These are phyloP conservation scores for Agrotis segetum DNA, from an alignment of 2,888 invertebrate species.

Conservation along the genomic window DNA sequence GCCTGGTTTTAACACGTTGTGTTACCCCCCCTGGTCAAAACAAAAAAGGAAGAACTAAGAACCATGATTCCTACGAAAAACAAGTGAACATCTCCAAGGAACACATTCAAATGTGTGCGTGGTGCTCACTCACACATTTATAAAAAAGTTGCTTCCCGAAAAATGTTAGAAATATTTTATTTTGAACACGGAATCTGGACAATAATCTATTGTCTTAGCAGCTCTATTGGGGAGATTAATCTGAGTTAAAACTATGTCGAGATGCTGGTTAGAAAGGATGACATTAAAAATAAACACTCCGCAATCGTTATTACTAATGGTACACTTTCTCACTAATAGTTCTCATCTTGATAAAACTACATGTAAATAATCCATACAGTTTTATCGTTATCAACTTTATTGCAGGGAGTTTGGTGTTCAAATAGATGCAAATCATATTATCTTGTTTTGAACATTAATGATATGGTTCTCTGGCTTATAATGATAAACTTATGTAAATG, in stretches of 20 bases:
- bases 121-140: too few species aligned
- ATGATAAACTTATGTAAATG: not conserved
- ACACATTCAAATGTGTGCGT: too few species aligned
- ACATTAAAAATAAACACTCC: not conserved
- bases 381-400: conserved; percentile 34
- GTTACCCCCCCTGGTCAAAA: too few species aligned
- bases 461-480: conserved; percentile 18
- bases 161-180: too few species aligned
- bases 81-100: too few species aligned
- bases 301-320: conserved; percentile 1
- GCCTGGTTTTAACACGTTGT: too few species aligned
- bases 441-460: conserved; percentile 19
- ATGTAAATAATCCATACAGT: conserved; percentile 34
- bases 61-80: too few species aligned
- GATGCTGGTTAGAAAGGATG: not conserved
- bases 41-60: too few species aligned
- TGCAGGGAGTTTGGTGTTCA: conserved; percentile 12
- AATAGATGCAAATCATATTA: conserved; percentile 10
- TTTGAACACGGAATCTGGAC: too few species aligned
- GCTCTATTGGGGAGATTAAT: too few species aligned
- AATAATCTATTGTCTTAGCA: too few species aligned
- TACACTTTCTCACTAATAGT: conserved; percentile 21
- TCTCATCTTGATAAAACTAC: conserved; percentile 25
- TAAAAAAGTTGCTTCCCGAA: too few species aligned
- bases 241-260: not conserved